Percentiles rank a stretch among this genome's conserved stretches.
Evolutionary conservation across 1,140 invertebrate species (phyloP).

Genomic region (Ceratoteleas bidentatus): DNA sequence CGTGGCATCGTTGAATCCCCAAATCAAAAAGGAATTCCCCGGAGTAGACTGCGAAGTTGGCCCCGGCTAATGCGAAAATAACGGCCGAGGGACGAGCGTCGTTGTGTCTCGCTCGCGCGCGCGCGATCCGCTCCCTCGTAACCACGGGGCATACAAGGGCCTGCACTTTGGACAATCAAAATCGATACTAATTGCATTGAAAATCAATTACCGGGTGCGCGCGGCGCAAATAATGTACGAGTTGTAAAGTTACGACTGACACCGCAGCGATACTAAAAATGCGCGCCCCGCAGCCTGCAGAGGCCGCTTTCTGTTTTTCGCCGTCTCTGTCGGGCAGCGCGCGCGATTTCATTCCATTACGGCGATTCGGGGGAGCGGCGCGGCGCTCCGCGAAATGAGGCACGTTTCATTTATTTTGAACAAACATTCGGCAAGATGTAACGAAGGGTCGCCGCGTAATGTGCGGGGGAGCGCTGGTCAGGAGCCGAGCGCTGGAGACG

Average conservation of each 20-base stretch:
- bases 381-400: conserved; percentile 48
- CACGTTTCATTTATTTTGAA: conserved; percentile 60
- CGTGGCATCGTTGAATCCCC: conserved; percentile 67
- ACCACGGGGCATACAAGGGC: conserved; percentile 66
- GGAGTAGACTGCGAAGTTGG: conserved; percentile 58
- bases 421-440: conserved; percentile 56
- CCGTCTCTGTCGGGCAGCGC: too few species aligned
- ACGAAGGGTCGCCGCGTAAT: conserved; percentile 48
- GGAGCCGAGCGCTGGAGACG: too few species aligned
- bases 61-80: conserved; percentile 73
- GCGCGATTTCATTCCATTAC: conserved; percentile 50
- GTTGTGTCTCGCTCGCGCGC: conserved; percentile 30
- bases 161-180: conserved; percentile 68
- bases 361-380: conserved; percentile 16
- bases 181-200: conserved; percentile 70
- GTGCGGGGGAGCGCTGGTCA: not conserved
- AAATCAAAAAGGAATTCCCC: conserved; percentile 70
- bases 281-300: conserved; percentile 9
- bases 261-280: conserved; percentile 60
- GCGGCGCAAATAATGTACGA: conserved; percentile 63
- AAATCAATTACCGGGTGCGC: conserved; percentile 66
- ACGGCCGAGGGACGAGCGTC: conserved; percentile 72
- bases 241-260: conserved; percentile 65
- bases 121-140: conserved; percentile 15
- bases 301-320: conserved; percentile 10